A percentile compares a stretch with the other conserved stretches of the same genome.
Conservation (phyloP, 1,140 invertebrate genomes). For the Solenopsis fugax region DNA sequence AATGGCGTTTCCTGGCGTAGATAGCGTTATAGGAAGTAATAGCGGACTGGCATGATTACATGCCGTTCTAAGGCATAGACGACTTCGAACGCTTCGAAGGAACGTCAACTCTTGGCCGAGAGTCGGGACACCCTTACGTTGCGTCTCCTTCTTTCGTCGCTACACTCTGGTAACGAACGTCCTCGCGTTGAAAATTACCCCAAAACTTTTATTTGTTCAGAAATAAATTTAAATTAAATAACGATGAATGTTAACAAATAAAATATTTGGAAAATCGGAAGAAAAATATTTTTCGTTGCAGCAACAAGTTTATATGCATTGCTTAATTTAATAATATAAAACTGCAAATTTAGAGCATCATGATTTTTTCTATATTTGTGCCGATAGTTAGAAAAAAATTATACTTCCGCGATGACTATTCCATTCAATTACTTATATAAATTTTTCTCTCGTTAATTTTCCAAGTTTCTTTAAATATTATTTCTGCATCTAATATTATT, state of each 20-base stretch:
- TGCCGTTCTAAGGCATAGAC: conserved; percentile 75
- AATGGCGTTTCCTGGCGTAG: conserved; percentile 79
- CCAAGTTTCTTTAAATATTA: background rate
- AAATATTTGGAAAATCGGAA: background rate
- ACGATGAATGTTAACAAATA: background rate
- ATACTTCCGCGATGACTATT: background rate
- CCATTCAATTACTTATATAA: background rate
- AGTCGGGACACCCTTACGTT: background rate
- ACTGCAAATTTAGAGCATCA: background rate
- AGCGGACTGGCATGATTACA: conserved; percentile 79
- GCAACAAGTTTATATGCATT: background rate
- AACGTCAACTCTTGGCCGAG: conserved; percentile 42
- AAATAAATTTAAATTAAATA: background rate
- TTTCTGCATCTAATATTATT: background rate
- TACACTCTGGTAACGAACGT: background rate
- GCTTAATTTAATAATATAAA: background rate
- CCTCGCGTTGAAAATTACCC: background rate
- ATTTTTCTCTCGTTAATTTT: background rate
- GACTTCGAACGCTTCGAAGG: conserved; percentile 70
- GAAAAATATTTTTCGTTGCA: background rate
- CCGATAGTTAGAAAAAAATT: background rate
- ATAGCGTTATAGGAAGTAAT: conserved; percentile 81
- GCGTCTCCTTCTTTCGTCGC: background rate
- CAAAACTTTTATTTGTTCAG: background rate
- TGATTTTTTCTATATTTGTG: background rate